A percentile compares a stretch with the other conserved stretches of the same genome.
phyloP scores from a whole-genome alignment of 2,888 invertebrate genomes.

The Tiphia femorata region DNA sequence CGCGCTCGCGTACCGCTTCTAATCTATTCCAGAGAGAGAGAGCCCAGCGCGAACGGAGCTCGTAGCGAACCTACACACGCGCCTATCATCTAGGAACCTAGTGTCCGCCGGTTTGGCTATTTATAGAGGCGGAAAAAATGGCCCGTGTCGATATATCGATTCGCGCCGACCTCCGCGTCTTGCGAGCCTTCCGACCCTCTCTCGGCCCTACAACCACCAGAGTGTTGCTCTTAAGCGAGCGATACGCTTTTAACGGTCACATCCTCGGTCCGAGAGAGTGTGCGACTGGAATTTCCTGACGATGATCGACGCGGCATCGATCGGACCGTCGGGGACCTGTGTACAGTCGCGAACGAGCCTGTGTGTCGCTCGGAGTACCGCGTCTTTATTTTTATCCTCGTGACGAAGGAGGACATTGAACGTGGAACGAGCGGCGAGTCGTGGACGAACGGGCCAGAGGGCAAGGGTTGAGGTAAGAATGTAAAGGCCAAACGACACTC shows the following conservation, averaged over 20 bases:
- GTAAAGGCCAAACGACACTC: too few relatives aligned
- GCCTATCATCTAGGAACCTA: constrained; percentile 43
- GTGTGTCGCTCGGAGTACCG: too few relatives aligned
- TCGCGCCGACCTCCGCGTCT: constrained; percentile 41
- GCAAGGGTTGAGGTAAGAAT: too few relatives aligned
- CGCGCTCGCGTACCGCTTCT: constrained; percentile 30
- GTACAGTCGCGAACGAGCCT: too few relatives aligned
- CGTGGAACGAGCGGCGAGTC: too few relatives aligned
- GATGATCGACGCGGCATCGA: constrained; percentile 2
- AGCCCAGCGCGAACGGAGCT: too few relatives aligned
- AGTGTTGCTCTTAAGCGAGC: neutral
- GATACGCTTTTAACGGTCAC: constrained; percentile 30
- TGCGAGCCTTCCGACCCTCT: constrained; percentile 9
- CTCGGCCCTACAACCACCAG: too few relatives aligned
- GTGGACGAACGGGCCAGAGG: too few relatives aligned
- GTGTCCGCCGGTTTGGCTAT: constrained; percentile 44
- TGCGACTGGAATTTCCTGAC: constrained; percentile 30
- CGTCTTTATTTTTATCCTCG: too few relatives aligned
- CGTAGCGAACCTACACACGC: constrained; percentile 3
- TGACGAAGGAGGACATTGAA: too few relatives aligned
- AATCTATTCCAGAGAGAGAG: constrained; percentile 43
- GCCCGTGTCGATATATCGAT: constrained; percentile 53
- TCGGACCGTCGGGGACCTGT: too few relatives aligned
- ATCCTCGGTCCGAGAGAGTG: constrained; percentile 25
- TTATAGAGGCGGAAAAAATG: constrained; percentile 48